Evolutionary conservation across 2,113 vertebrate genomes (phyloP), one percentile per base, ranked within the genome.

Genomic region (Apteryx mantelli): DNA sequence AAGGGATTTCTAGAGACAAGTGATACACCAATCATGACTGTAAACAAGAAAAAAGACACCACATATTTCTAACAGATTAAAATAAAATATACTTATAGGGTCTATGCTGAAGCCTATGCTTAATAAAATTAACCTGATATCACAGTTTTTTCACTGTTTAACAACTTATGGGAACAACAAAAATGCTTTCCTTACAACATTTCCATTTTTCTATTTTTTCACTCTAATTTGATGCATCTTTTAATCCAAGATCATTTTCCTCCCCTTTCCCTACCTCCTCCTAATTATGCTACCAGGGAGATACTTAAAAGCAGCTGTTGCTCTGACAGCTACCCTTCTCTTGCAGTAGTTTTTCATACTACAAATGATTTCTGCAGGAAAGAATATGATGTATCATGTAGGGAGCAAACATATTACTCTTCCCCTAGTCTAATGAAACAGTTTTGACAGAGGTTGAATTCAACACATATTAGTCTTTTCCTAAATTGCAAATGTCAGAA

Each of bases 371-470:
- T 94, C 52, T 70, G 19, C 61, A 83, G 15, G 34, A 65, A 73
- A 87, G 28, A 40, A 84, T 55, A 81, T 69, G 66, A 82, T 74
- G 38, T 65, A 53, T 71, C 7, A 0, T 24, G 8, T 73, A 76
- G 40, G 69, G 30, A 96, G 7, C 8, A 92, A 84, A 79, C 4
- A 42, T 81, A 87, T 88, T 94, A 65, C 46, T 91, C n/a, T 96
- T 95, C 38, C 66, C 46, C 30, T 82, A 48, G 19, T 38, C 75
- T 90, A 90, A 91, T 69, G 48, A 80, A 86, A 61, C 7, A 26
- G 38, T 93, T 86, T 13, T 53, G 32, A 89, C 81, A 21, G 76
- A 80, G 70, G n/a, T 66, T 81, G 60, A 93, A 94, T 87, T 93
- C 58, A 84, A 40, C 64, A 63, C 1, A 16, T 91, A 42, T 16